phyloP scores from a whole-genome alignment of 2,797 vertebrate species.

The Sphaeramia orbicularis region DNA sequence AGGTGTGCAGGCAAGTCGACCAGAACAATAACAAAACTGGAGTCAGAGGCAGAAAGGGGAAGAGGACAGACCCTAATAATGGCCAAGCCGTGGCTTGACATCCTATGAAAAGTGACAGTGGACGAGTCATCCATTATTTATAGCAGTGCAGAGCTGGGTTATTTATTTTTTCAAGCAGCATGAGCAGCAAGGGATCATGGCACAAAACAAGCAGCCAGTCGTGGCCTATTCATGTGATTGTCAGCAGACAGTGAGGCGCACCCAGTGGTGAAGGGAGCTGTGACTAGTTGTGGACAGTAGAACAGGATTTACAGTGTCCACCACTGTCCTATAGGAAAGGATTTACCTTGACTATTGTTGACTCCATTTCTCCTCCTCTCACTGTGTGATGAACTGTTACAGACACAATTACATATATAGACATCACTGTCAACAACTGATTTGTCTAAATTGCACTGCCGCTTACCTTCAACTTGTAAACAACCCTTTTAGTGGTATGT shows the following conservation, averaged over 20 bases:
- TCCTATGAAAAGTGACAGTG: slow-evolving; percentile 88
- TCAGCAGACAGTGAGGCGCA: slow-evolving; percentile 70
- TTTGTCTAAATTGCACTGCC: slow-evolving; percentile 19
- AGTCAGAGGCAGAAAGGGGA: slow-evolving; percentile 75
- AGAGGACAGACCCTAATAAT: slow-evolving; percentile 86
- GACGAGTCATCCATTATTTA: slow-evolving; percentile 90
- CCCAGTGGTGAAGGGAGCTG: slow-evolving; percentile 57
- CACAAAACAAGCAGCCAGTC: slow-evolving; percentile 87
- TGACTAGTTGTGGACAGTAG: slow-evolving; percentile 51
- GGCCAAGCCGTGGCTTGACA: slow-evolving; percentile 81
- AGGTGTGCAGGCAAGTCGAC: slow-evolving; percentile 79
- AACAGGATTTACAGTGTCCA: slow-evolving; percentile 46
- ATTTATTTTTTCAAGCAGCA: slow-evolving; percentile 85
- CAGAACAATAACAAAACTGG: slow-evolving; percentile 83
- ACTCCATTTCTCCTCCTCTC: slow-evolving; percentile 36
- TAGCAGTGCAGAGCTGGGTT: slow-evolving; percentile 80
- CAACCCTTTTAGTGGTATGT: not conserved
- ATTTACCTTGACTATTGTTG: slow-evolving; percentile 58
- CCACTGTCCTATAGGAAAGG: slow-evolving; percentile 21
- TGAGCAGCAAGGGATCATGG: slow-evolving; percentile 85
- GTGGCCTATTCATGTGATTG: slow-evolving; percentile 82
- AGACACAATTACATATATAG: slow-evolving; percentile 5
- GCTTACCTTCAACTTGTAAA: slow-evolving; percentile 23
- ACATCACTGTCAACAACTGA: slow-evolving; percentile 33
- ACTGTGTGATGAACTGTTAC: slow-evolving; percentile 34